A percentile compares a stretch with the other conserved stretches of the same genome.
Conservation (phyloP, 2,888 invertebrate species). For the Galerucella nymphaeae region DNA sequence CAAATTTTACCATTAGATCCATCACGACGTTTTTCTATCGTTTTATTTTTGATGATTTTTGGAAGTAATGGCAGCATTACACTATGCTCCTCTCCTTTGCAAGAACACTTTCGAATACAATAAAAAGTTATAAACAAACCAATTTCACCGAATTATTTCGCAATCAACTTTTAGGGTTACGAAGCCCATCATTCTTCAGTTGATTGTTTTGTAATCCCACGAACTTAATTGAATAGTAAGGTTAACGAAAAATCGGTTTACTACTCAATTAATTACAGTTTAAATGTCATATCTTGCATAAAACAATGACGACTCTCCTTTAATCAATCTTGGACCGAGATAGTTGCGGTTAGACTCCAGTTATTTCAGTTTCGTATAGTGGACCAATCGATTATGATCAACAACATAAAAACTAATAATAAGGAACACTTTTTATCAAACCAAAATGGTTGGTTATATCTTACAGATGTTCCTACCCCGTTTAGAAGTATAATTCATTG, state of each 20-base stretch:
- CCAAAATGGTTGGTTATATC: too few relatives aligned
- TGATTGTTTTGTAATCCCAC: not conserved
- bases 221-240: not conserved
- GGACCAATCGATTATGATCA: not conserved
- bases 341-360: not conserved
- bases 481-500: too few relatives aligned
- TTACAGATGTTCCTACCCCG: too few relatives aligned
- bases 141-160: not conserved
- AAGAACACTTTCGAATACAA: not conserved
- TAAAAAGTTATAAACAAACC: too few relatives aligned
- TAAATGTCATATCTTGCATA: constrained; percentile 23
- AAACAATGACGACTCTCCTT: constrained; percentile 28
- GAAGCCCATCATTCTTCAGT: not conserved
- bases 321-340: constrained; percentile 5
- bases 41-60: too few relatives aligned
- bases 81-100: too few relatives aligned
- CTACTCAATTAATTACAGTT: constrained; percentile 12
- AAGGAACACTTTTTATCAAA: not conserved
- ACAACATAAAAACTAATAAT: not conserved
- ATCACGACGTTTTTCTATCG: too few relatives aligned
- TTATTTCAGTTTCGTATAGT: not conserved
- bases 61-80: too few relatives aligned
- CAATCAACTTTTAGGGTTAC: not conserved
- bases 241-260: constrained; percentile 4
- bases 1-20: too few relatives aligned